phyloP scores from a whole-genome alignment of 2,888 invertebrate species.

The Hoplodrina blanda region DNA sequence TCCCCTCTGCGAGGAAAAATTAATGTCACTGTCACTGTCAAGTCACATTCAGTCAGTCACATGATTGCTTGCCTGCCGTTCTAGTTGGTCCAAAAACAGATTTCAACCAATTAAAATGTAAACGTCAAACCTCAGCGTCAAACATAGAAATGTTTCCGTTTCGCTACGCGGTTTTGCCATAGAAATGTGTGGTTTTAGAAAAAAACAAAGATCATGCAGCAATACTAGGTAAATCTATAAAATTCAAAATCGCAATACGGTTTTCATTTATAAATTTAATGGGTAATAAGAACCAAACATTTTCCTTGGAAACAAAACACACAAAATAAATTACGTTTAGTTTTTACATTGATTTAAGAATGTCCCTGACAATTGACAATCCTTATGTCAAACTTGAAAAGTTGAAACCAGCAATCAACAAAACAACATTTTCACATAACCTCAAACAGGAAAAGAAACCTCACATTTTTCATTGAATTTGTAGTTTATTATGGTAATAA shows the following conservation, averaged over 20 bases:
- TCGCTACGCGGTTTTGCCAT: neutral
- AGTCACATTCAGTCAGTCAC: slow-evolving; percentile 24
- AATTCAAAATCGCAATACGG: too few relatives aligned
- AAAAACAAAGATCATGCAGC: neutral
- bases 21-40: slow-evolving; percentile 34
- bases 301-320: too few relatives aligned
- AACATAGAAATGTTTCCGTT: neutral
- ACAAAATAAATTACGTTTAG: slow-evolving; percentile 1
- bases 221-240: neutral
- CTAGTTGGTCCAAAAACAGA: neutral
- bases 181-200: too few relatives aligned
- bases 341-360: neutral
- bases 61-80: neutral
- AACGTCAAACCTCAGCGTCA: too few relatives aligned
- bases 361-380: neutral
- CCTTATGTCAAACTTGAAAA: too few relatives aligned
- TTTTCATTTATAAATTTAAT: too few relatives aligned
- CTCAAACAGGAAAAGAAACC: neutral
- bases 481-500: slow-evolving; percentile 15
- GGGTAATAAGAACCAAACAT: too few relatives aligned
- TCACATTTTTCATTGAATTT: neutral
- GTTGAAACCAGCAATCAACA: neutral
- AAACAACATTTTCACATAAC: neutral
- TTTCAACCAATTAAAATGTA: neutral
- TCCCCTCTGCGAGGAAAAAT: slow-evolving; percentile 16